phyloP scores from a whole-genome alignment of 2,888 invertebrate species.

The Blera fallax region DNA sequence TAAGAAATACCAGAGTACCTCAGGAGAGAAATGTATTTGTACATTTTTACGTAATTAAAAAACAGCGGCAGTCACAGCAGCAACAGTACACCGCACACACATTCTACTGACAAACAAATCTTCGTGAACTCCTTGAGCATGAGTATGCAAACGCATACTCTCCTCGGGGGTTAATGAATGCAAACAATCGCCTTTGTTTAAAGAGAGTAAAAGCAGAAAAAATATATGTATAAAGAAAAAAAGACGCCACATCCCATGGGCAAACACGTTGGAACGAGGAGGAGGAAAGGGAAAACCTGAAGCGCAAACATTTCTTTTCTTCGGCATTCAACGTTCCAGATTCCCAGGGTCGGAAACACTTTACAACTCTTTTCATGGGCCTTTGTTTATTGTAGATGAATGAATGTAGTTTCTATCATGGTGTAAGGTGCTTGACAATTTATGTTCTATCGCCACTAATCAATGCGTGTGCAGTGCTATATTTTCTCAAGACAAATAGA shows the following conservation, averaged over 20 bases:
- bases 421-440: conserved; percentile 56
- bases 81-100: conserved; percentile 26
- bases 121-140: conserved; percentile 19
- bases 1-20: conserved; percentile 49
- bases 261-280: conserved; percentile 21
- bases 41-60: conserved; percentile 56
- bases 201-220: conserved; percentile 46
- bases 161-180: conserved; percentile 64
- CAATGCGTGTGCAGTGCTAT: conserved; percentile 38
- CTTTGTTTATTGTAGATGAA: conserved; percentile 52
- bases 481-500: conserved; percentile 5
- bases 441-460: conserved; percentile 48
- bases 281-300: conserved; percentile 8
- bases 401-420: conserved; percentile 45
- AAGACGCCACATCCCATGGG: conserved; percentile 50
- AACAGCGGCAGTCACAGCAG: conserved; percentile 29
- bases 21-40: conserved; percentile 41
- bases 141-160: conserved; percentile 52
- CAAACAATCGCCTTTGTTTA: conserved; percentile 70
- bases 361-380: conserved; percentile 43
- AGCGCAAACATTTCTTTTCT: conserved; percentile 52
- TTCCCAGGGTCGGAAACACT: conserved; percentile 60
- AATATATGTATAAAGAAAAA: conserved; percentile 1
- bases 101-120: conserved; percentile 53
- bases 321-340: conserved; percentile 29